These are phyloP conservation scores for Ylistrum balloti DNA, from an alignment of 1,140 invertebrate species.

Conservation along the genomic window DNA sequence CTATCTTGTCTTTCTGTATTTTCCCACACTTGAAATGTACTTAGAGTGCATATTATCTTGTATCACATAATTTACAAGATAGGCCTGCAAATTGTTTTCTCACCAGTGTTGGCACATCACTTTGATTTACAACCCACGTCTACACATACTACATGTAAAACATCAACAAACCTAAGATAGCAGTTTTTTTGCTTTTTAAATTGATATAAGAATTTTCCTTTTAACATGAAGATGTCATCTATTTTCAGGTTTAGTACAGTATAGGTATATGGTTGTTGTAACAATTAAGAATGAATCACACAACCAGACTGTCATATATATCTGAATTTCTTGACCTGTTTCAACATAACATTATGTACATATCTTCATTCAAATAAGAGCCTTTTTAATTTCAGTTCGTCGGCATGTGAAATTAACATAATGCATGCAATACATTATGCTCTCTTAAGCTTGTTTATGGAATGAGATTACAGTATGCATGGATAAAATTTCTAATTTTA, in stretches of 20 bases:
- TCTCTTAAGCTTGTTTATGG: background rate
- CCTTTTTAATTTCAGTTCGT: background rate
- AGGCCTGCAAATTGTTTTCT: background rate
- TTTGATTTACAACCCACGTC: background rate
- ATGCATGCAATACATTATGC: background rate
- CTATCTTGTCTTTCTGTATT: background rate
- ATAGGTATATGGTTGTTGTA: background rate
- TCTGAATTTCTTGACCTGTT: constrained; percentile 15
- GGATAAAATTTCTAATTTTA: background rate
- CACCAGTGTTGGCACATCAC: no score
- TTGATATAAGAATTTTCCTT: background rate
- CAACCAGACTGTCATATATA: constrained; percentile 7
- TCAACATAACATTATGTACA: constrained; percentile 3
- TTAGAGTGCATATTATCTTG: background rate
- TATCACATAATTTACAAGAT: background rate
- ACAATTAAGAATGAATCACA: background rate
- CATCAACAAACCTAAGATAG: background rate
- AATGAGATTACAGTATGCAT: background rate
- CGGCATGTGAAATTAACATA: background rate
- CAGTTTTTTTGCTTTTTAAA: background rate
- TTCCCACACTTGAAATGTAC: constrained; percentile 5
- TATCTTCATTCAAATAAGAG: constrained; percentile 18
- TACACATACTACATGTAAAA: no score
- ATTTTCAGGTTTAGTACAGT: background rate
- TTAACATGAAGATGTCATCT: constrained; percentile 16